Percentiles rank a stretch among this genome's conserved stretches.
Evolutionary conservation across 2,113 vertebrate species (phyloP).

Genomic region (Bucco capensis): DNA sequence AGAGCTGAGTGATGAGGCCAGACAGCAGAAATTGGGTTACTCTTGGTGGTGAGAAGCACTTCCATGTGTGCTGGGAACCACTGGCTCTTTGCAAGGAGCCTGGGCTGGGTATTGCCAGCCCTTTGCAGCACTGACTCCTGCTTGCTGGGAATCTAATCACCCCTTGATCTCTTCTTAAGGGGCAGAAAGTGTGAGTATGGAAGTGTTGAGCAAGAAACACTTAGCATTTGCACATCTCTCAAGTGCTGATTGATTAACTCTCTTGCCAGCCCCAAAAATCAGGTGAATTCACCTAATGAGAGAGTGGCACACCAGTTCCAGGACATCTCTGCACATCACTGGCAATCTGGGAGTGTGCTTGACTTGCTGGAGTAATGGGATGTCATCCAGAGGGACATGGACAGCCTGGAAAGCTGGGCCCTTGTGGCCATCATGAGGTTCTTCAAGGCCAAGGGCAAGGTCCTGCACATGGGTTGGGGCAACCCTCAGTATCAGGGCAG

Average conservation of each 20-base stretch:
- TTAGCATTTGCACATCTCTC: neutral
- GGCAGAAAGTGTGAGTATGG: neutral
- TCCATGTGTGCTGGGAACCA: neutral
- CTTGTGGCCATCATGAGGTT: too few relatives aligned
- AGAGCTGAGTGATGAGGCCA: neutral
- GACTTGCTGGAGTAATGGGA: too few relatives aligned
- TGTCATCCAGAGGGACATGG: too few relatives aligned
- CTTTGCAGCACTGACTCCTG: neutral
- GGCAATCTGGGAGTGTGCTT: neutral
- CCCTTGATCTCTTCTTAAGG: neutral
- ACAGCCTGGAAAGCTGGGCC: too few relatives aligned
- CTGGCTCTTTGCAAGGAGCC: neutral
- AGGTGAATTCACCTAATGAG: rapidly evolving
- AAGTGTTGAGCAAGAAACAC: neutral
- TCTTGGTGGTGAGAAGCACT: rapidly evolving
- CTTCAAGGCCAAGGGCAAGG: too few relatives aligned
- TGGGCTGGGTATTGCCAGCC: neutral
- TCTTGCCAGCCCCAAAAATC: rapidly evolving
- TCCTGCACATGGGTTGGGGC: too few relatives aligned
- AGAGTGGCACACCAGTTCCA: rapidly evolving
- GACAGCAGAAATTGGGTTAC: neutral
- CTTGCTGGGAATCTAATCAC: neutral
- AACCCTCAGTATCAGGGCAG: too few relatives aligned
- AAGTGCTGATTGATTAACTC: neutral
- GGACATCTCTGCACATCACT: neutral